Evolutionary conservation across 2,888 invertebrate genomes (phyloP), one percentile per base, ranked within the genome.

Genomic region (Aspidiotus destructor): DNA sequence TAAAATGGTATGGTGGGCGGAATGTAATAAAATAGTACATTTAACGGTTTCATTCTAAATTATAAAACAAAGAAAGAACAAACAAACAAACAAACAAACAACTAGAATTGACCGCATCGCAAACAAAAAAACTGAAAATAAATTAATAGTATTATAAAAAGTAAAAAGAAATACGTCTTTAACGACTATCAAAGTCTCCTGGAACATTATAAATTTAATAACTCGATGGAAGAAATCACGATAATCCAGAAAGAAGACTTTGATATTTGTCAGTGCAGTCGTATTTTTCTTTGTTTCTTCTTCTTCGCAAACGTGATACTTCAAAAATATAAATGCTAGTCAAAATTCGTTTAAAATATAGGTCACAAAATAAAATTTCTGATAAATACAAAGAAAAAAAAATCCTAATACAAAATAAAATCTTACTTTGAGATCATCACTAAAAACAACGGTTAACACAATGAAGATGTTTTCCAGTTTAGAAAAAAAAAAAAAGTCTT

Each of bases 1-100:
- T 28, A 55, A 67, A 67, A 67, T 67, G 67, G 67, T 67, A 67
- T 57, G 67, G 67, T 67, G 67, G 67, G 67, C 58, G 67, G 67
- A 67, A 67, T 67, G 67, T 67, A 60, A 67, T 60, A 67, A 67
- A 67, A 42, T 57, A 9, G 55, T 58, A 58, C 13, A 10, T 10
- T 55, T 55, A 10, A 17, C 58, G 16, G 28, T 58, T 28, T 28
- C 6, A 17, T 48, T n/a, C n/a, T 28, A 28, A n/a, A 28, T 28
- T 28, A 54, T 8, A 52, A 52, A 52, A 52, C 11, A 52, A 52
- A 54, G 17, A 54, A 17, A n/a, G 55, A 54, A 54, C 15, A 54
- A 9, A 54, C 17, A 54, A 54, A 54, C 15, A 54, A 9, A 54
- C 17, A 54, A n/a, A 54, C 17, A 13, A 16, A 17, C 40, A 58